Evolutionary conservation across 2,888 invertebrate species (phyloP), one percentile per base, ranked within the genome.

Genomic region (Athrips mouffetella): DNA sequence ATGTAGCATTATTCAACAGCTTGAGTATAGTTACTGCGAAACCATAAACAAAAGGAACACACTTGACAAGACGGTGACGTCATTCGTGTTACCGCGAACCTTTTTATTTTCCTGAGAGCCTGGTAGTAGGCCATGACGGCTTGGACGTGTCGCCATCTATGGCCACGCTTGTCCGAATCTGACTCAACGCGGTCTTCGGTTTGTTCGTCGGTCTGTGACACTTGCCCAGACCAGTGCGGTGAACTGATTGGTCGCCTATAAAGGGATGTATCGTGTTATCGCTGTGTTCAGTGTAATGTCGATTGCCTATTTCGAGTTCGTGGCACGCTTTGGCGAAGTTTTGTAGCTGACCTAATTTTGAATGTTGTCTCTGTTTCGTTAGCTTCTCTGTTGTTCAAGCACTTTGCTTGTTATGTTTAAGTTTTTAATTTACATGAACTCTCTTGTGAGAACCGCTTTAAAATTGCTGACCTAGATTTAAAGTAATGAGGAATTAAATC

Each of bases 51-150:
- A 76, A 67, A 70, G 42, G 40, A 47, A 52, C 52, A 73, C 70
- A 76, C 80, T 69, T 61, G 78, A 80, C 79, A 80, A 75, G 78
- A 75, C 78, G 77, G 73, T 74, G n/a, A n/a, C n/a, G n/a, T n/a
- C n/a, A n/a, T n/a, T n/a, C n/a, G 74, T 70, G 63, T 76, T 76
- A 78, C 75, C 59, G 66, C 91, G 87, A 90, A 94, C 95, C 95
- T 95, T 93, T 95, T 95, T 89, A 96, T 95, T 90, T 94, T 94
- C 90, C 95, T 92, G 79, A 96, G 92, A 68, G 95, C 93, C 89
- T 94, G 93, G 91, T 95, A 95, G 91, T 95, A 94, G 74, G 95
- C 94, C 94, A 95, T 94, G 76, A 95, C 95, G 70, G 95, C 95
- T 77, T 94, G 92, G 70, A 96, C 92, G 89, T 94, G 95, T 85